phyloP scores from a whole-genome alignment of 2,797 vertebrate genomes.

The Molothrus aeneus region DNA sequence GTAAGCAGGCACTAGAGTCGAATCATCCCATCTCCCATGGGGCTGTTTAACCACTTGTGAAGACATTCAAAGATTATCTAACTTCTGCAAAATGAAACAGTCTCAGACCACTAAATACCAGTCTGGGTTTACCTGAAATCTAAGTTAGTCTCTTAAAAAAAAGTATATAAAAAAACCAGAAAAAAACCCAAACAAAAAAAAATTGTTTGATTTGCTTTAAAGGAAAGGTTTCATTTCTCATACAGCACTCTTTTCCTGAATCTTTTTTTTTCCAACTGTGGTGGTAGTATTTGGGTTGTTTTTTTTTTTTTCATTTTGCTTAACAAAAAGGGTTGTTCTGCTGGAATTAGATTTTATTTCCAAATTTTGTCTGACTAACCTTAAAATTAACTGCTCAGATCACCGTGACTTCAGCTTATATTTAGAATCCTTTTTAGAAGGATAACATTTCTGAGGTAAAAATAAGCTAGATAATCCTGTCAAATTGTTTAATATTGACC shows the following conservation, averaged over 20 bases:
- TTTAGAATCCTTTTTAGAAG: background rate
- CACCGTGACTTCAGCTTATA: background rate
- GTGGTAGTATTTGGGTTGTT: background rate
- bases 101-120: background rate
- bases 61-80: background rate
- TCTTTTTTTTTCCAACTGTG: background rate
- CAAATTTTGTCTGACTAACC: background rate
- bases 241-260: background rate
- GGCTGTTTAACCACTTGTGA: background rate
- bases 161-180: background rate
- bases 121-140: background rate
- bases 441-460: background rate
- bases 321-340: background rate
- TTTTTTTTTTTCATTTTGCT: background rate
- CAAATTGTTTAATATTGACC: background rate
- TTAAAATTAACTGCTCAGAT: background rate
- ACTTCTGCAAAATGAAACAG: background rate
- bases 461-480: background rate
- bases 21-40: background rate
- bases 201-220: background rate
- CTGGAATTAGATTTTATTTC: background rate
- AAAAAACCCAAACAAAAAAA: background rate
- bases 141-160: background rate
- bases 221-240: background rate
- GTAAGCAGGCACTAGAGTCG: background rate